Evolutionary conservation across 2,888 invertebrate species (phyloP).

Genomic region (Zeuzera pyrina): DNA sequence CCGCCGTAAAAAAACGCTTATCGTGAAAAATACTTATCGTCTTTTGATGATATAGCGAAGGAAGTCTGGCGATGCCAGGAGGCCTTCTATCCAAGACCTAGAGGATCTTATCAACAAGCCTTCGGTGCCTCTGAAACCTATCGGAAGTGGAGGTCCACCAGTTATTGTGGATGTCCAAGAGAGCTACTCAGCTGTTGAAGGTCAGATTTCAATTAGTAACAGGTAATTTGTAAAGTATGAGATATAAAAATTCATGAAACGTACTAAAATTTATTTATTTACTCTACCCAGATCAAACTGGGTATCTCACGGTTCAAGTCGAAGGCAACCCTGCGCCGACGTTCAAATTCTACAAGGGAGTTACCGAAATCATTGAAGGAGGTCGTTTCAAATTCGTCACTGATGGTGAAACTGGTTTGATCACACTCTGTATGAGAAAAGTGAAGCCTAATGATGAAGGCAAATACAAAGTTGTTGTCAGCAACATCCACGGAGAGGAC

Average conservation of each 20-base stretch:
- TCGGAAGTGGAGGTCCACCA: conserved; percentile 88
- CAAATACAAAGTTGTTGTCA: conserved; percentile 92
- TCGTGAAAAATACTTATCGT: conserved; percentile 49
- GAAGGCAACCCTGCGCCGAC: conserved; percentile 96
- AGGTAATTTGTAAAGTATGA: no score
- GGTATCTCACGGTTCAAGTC: conserved; percentile 92
- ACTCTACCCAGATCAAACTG: conserved; percentile 84
- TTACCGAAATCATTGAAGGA: conserved; percentile 93
- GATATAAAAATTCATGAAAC: no score
- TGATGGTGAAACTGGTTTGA: conserved; percentile 92
- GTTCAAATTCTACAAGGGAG: conserved; percentile 96
- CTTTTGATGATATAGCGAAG: conserved; percentile 73
- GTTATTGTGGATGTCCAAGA: conserved; percentile 94
- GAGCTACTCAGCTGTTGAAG: conserved; percentile 97
- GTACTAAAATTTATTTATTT: no score
- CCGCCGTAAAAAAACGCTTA: no score
- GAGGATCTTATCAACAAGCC: conserved; percentile 93
- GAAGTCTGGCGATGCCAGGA: conserved; percentile 91
- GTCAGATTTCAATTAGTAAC: no score
- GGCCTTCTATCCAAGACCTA: conserved; percentile 91
- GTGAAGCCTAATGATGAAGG: conserved; percentile 98
- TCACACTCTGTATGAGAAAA: conserved; percentile 96
- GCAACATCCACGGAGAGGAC: conserved; percentile 96
- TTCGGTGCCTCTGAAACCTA: conserved; percentile 87
- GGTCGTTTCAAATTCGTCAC: conserved; percentile 96